phyloP scores from a whole-genome alignment of 2,797 vertebrate species.

The Clarias platycephalus region DNA sequence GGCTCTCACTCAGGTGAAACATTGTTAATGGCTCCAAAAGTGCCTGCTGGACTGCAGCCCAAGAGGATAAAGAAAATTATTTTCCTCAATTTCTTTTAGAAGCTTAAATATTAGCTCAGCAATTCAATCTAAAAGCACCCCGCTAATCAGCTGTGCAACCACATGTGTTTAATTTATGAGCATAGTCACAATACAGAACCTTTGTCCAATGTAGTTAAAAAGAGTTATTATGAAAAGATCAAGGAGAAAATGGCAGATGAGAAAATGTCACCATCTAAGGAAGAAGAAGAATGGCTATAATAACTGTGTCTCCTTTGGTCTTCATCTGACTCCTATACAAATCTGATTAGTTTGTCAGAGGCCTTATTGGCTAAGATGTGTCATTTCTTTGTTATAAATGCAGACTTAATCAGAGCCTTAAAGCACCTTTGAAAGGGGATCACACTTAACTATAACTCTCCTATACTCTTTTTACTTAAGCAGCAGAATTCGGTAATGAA shows the following conservation, averaged over 20 bases:
- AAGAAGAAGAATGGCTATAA: conserved; percentile 28
- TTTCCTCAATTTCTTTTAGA: conserved; percentile 50
- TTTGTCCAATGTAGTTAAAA: conserved; percentile 44
- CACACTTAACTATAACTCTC: background rate
- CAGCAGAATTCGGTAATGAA: background rate
- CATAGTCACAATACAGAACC: conserved; percentile 39
- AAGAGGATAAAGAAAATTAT: conserved; percentile 47
- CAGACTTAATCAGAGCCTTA: background rate
- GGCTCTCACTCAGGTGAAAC: conserved; percentile 57
- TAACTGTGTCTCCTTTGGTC: conserved; percentile 8
- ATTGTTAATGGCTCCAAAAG: conserved; percentile 55
- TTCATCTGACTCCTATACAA: background rate
- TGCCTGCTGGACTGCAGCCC: conserved; percentile 51
- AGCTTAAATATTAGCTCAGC: conserved; percentile 55
- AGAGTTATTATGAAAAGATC: conserved; percentile 34
- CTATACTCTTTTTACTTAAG: background rate
- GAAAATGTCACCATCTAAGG: conserved; percentile 43
- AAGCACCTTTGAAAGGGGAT: background rate
- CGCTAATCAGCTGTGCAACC: conserved; percentile 53
- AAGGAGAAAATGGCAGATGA: conserved; percentile 21
- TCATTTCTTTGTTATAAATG: background rate
- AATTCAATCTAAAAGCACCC: conserved; percentile 50
- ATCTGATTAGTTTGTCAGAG: background rate
- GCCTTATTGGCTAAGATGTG: background rate
- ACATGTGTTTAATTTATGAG: conserved; percentile 53